Base-by-base conservation (phyloP, 1,140 invertebrate genomes). In the Chrysopa pallens region DNA sequence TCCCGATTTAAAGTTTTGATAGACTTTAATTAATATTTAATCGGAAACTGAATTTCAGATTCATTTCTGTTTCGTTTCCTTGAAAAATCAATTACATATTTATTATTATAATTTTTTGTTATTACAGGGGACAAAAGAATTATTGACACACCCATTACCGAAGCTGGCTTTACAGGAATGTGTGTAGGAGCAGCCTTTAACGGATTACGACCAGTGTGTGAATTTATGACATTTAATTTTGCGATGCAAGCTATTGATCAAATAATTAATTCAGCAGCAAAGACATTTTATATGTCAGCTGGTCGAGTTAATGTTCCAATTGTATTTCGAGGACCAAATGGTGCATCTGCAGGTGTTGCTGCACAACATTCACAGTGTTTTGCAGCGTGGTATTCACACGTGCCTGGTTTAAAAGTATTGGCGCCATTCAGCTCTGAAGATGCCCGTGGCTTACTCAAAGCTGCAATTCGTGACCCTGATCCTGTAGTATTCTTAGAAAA, bases 151-250 rank as follows among this genome's bases (percentile, higher is more conserved):
- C 95, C 95, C 11, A 98, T 98, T 54, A 97, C 94, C 15, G 95
- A 99, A 69, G 82, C 88, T 67, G 95, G 95, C 7, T 98, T 98
- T 68, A 76, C 87, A 49, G 95, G 95, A 47, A 83, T 99, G 38
- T 91, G 94, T 29, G 88, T 94, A 37, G 95, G 95, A 42, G 86
- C 95, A 51, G 95, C 94, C 1, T 88, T 98, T 74, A 86, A 83
- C 50, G 95, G 95, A 1, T 66, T 99, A n/a, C 69, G 79, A 57
- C 96, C 96, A 1, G 78, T 99, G 47, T 98, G 94, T 64, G 96
- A 99, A 65, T 99, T 98, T 60, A 99, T 99, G 96, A 98, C 96
- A 1, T 98, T 93, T 60, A 99, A 99, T 64, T 99, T 99, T 62
- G 83, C 95, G 4, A 97, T 99, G 95, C 96, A 99, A 75, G 89